Evolutionary conservation across 2,113 vertebrate genomes (phyloP).

Genomic region (Ceratotherium simum): DNA sequence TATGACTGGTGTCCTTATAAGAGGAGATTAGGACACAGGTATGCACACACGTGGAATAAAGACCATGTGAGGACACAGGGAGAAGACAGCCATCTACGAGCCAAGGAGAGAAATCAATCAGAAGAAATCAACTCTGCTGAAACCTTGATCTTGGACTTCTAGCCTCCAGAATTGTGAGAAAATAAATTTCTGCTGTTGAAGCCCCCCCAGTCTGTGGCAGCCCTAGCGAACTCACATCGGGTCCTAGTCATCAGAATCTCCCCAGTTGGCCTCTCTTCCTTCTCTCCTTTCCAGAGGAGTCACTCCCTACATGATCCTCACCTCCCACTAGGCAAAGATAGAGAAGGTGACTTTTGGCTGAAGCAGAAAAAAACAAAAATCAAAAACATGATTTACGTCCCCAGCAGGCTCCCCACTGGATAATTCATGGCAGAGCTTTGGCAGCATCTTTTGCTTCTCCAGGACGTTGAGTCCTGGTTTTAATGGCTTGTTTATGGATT

Average conservation of each 20-base stretch:
- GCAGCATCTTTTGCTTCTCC: background rate
- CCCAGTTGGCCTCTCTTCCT: background rate
- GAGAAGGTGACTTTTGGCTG: background rate
- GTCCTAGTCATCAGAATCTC: background rate
- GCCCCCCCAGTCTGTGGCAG: background rate
- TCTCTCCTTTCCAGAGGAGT: background rate
- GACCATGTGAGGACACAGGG: rapidly evolving
- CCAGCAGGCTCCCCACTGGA: background rate
- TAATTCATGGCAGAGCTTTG: background rate
- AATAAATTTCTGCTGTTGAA: background rate
- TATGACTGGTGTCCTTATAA: background rate
- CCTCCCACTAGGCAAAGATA: background rate
- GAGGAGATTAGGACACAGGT: background rate
- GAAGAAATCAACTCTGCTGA: background rate
- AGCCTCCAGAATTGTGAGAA: background rate
- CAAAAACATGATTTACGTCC: background rate
- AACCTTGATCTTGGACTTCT: background rate
- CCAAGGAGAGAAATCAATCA: background rate
- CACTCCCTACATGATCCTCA: background rate
- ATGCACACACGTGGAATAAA: background rate
- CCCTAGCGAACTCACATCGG: too few species aligned
- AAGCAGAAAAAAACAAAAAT: background rate
- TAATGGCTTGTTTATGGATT: background rate
- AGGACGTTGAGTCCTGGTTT: background rate
- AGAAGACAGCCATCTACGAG: background rate